These are phyloP conservation scores for Pantherophis vulpinus DNA, from an alignment of 2,797 vertebrate species.

Conservation along the genomic window DNA sequence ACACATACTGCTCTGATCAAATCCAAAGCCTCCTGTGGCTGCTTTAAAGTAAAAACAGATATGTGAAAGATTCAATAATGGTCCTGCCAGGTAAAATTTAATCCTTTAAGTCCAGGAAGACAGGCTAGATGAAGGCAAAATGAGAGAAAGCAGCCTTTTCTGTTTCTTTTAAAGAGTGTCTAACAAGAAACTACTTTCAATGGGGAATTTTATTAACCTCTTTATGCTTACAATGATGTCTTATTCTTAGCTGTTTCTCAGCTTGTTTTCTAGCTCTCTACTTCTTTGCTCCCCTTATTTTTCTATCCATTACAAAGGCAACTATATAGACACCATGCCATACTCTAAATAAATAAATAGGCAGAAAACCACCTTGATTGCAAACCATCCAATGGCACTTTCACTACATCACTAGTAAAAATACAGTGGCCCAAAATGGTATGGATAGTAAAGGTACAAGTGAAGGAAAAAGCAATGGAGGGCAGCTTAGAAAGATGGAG, in stretches of 20 bases:
- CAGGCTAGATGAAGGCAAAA: not conserved
- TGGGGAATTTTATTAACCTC: not conserved
- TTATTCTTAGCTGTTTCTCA: not conserved
- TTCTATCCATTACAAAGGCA: not conserved
- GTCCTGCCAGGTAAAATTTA: not conserved
- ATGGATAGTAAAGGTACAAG: not conserved
- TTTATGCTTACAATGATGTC: not conserved
- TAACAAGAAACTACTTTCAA: not conserved
- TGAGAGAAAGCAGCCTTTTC: not conserved
- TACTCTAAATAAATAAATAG: not conserved
- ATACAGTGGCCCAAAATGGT: not conserved
- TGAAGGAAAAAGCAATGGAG: not conserved
- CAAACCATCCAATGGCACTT: not conserved
- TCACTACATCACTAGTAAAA: not conserved
- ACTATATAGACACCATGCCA: not conserved
- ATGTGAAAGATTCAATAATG: not conserved
- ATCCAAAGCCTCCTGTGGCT: not conserved
- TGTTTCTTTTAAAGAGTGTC: not conserved
- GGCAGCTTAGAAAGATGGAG: not conserved
- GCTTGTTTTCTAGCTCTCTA: not conserved
- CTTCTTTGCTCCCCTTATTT: not conserved
- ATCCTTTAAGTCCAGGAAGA: not conserved
- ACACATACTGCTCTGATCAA: not conserved
- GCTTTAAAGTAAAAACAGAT: not conserved
- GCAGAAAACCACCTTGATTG: not conserved